Conservation (phyloP, 53 echinoderm and acorn worm species). For the Antedon mediterranea region DNA sequence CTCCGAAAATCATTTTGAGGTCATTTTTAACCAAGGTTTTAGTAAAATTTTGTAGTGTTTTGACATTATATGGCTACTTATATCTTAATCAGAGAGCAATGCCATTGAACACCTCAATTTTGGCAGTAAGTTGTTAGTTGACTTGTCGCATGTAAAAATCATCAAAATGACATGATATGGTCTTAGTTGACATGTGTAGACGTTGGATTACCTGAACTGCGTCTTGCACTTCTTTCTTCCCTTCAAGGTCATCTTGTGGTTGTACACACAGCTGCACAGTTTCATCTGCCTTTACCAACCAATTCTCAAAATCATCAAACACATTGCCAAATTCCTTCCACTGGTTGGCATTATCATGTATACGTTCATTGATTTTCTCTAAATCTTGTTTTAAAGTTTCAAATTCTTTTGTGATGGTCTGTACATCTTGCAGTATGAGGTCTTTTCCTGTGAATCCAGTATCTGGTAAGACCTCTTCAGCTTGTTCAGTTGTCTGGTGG, state of each 20-base stretch:
- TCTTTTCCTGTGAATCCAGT: constrained; percentile 45
- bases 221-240: constrained; percentile 31
- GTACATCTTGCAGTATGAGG: constrained; percentile 41
- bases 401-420: constrained; percentile 40
- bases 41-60: too few species aligned
- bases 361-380: constrained; percentile 9
- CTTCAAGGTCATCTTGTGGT: constrained; percentile 34
- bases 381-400: constrained; percentile 35
- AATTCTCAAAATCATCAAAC: constrained; percentile 19
- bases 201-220: constrained; percentile 48
- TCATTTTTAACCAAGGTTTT: too few species aligned
- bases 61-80: too few species aligned
- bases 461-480: constrained; percentile 33
- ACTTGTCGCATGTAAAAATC: too few species aligned
- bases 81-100: too few species aligned
- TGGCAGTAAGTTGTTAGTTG: too few species aligned
- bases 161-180: too few species aligned
- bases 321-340: constrained; percentile 37
- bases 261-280: constrained; percentile 5
- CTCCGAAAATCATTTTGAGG: too few species aligned
- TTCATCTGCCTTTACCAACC: constrained; percentile 34
- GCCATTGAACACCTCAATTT: too few species aligned
- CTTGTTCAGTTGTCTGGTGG: constrained; percentile 31
- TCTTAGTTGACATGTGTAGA: too few species aligned
- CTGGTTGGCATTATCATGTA: constrained; percentile 21